Evolutionary conservation across 2,113 vertebrate species (phyloP).

Genomic region (Natator depressus): DNA sequence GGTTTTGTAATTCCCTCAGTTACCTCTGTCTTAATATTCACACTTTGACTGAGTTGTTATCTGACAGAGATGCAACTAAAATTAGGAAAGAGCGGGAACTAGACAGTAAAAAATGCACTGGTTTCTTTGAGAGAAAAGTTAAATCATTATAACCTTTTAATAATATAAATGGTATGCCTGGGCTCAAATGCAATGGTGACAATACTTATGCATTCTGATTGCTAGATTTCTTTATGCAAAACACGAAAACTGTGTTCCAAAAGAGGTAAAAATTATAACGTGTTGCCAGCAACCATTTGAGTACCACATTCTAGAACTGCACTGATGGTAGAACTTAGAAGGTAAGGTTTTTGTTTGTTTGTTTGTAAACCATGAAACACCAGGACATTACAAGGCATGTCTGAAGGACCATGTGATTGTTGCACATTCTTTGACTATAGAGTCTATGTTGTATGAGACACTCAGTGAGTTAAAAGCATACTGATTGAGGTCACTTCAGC

Average conservation of each 20-base stretch:
- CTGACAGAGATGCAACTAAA: neutral
- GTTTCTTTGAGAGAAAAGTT: neutral
- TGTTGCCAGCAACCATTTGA: neutral
- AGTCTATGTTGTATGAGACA: neutral
- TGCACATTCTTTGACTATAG: constrained; percentile 28
- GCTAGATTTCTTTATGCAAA: neutral
- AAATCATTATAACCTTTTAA: neutral
- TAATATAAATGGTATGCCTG: neutral
- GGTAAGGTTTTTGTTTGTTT: neutral
- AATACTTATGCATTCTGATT: neutral
- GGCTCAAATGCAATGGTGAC: neutral
- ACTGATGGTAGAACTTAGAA: neutral
- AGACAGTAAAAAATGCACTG: neutral
- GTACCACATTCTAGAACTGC: neutral
- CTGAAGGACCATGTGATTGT: constrained; percentile 8
- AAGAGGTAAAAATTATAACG: neutral
- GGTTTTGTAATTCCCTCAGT: neutral
- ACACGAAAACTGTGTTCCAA: neutral
- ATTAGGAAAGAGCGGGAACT: neutral
- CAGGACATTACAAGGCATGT: neutral
- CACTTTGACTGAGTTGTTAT: neutral
- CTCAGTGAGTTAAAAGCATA: constrained; percentile 1
- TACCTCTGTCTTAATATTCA: neutral
- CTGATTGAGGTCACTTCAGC: neutral
- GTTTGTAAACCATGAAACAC: constrained; percentile 2